Conservation (phyloP, 2,888 invertebrate species). For the Epirrita christyi region DNA sequence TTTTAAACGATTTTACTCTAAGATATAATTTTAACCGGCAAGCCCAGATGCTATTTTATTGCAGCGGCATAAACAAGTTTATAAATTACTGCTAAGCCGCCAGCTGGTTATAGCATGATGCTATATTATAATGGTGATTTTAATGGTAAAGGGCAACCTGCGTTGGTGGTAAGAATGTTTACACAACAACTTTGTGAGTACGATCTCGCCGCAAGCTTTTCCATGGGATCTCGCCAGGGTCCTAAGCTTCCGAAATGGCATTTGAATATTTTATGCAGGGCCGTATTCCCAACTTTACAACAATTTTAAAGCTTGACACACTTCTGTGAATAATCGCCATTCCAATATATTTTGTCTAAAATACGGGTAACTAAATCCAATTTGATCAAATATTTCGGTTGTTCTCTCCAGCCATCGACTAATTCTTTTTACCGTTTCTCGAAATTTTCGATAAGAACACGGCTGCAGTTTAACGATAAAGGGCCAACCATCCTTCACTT, state of each 20-base stretch:
- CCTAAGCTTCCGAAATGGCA: conserved; percentile 59
- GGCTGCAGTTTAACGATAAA: conserved; percentile 69
- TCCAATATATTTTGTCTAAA: background rate
- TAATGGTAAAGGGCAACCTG: conserved; percentile 53
- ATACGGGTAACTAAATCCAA: conserved; percentile 13
- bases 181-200: conserved; percentile 46
- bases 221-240: conserved; percentile 52
- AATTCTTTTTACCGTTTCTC: conserved; percentile 46
- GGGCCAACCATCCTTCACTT: conserved; percentile 66
- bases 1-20: conserved; percentile 62
- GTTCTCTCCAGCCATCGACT: conserved; percentile 28
- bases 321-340: too few species aligned
- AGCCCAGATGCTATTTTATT: conserved; percentile 50
- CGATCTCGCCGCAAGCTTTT: conserved; percentile 58
- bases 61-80: conserved; percentile 38
- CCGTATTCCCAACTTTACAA: conserved; percentile 46
- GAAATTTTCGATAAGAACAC: conserved; percentile 56
- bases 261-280: conserved; percentile 75
- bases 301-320: background rate
- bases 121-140: conserved; percentile 39
- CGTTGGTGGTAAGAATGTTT: conserved; percentile 48
- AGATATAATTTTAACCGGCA: conserved; percentile 48
- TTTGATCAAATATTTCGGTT: conserved; percentile 30
- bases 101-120: conserved; percentile 54
- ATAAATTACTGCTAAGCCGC: conserved; percentile 48